Conservation (phyloP, 2,888 invertebrate genomes). For the Mythimna albipuncta region DNA sequence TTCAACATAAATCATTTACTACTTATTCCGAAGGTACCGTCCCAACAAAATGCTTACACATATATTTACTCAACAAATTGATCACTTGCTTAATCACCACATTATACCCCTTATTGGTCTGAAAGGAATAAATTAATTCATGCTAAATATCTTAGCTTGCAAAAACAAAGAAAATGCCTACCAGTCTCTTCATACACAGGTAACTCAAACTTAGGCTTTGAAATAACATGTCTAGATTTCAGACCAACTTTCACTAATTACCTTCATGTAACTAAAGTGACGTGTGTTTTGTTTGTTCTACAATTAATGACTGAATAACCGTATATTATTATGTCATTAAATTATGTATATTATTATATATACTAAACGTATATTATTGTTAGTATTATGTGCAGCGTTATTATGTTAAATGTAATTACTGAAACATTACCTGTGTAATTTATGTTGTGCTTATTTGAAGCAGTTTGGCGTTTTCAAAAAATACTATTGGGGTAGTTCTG, state of each 20-base stretch:
- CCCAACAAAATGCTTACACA: neutral
- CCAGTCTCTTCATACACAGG: neutral
- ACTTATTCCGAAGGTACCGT: neutral
- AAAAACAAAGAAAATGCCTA: conserved; percentile 1
- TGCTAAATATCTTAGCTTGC: neutral
- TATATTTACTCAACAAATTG: neutral
- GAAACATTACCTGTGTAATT: conserved; percentile 25
- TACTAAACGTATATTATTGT: no score
- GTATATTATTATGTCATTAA: conserved; percentile 3
- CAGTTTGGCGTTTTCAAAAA: neutral
- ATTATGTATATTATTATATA: no score
- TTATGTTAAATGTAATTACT: conserved; percentile 42
- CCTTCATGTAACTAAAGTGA: conserved; percentile 17
- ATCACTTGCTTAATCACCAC: neutral
- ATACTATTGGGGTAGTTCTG: neutral
- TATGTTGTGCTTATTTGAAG: conserved; percentile 4
- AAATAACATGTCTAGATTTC: neutral
- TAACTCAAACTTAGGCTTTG: neutral
- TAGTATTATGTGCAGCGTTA: conserved; percentile 10
- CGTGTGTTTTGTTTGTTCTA: conserved; percentile 34
- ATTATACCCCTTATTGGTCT: neutral
- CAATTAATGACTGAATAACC: conserved; percentile 35
- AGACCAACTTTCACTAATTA: conserved; percentile 22
- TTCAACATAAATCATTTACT: no score
- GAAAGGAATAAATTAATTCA: neutral